Percentiles rank a stretch among this genome's conserved stretches.
These are phyloP conservation scores for Chloroceryle amazona DNA, from an alignment of 2,797 vertebrate species.

Conservation along the genomic window DNA sequence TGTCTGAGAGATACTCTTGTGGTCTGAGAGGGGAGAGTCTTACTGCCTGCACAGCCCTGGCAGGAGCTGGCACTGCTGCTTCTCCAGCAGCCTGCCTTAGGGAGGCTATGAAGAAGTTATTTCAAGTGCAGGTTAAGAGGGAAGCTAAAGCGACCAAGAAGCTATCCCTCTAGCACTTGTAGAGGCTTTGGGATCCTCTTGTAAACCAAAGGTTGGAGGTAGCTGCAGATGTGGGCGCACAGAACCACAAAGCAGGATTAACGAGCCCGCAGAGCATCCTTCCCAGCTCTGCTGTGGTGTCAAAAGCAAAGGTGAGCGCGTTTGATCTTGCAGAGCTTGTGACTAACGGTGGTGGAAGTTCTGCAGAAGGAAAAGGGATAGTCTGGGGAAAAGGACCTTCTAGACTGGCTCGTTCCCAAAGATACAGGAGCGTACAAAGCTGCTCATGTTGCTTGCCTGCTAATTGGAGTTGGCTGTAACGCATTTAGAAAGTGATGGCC, in stretches of 20 bases:
- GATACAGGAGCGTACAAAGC: not conserved
- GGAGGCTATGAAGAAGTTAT: not conserved
- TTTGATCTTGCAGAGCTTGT: not conserved
- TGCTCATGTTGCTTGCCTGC: constrained; percentile 24
- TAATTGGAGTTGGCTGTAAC: constrained; percentile 69
- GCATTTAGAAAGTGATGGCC: constrained; percentile 59
- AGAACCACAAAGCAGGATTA: not conserved
- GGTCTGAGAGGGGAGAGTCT: not conserved
- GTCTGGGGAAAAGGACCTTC: constrained; percentile 44
- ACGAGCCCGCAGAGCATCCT: not conserved
- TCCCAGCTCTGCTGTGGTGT: not conserved
- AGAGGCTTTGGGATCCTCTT: not conserved
- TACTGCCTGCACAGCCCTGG: not conserved
- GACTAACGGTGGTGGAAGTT: not conserved
- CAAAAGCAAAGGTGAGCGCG: not conserved
- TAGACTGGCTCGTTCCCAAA: constrained; percentile 31
- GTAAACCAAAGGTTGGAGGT: not conserved
- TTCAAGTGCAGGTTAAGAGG: constrained; percentile 9
- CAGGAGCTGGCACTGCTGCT: not conserved
- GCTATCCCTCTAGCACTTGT: not conserved
- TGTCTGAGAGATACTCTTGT: not conserved
- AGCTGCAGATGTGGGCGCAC: not conserved
- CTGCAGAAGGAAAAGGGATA: constrained; percentile 20
- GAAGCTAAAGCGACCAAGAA: not conserved
- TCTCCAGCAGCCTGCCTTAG: not conserved